Evolutionary conservation across 1,140 invertebrate species (phyloP).

Genomic region (Heliothis subflexa): DNA sequence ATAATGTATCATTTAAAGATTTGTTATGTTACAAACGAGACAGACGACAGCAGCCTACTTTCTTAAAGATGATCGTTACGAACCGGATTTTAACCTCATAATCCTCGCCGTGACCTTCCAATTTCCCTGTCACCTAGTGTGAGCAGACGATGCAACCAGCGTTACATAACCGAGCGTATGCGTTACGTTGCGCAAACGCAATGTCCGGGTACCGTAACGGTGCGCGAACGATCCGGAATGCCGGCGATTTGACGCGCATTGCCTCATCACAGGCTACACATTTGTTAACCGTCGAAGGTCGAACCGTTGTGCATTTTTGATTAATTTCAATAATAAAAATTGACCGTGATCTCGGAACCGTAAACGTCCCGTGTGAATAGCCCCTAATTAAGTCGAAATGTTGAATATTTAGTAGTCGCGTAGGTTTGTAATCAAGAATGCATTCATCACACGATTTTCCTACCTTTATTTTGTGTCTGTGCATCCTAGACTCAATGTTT

Average conservation of each 20-base stretch:
- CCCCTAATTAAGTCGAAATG: background rate
- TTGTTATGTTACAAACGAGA: background rate
- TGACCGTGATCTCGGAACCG: conserved; percentile 29
- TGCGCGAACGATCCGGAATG: conserved; percentile 76
- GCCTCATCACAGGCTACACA: conserved; percentile 58
- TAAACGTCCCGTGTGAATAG: conserved; percentile 24
- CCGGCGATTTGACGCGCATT: conserved; percentile 71
- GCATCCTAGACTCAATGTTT: no score
- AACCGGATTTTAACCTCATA: conserved; percentile 33
- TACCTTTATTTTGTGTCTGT: background rate
- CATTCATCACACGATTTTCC: conserved; percentile 4
- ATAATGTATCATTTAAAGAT: background rate
- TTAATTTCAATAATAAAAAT: conserved; percentile 39
- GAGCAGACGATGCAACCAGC: conserved; percentile 53
- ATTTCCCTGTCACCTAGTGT: conserved; percentile 57
- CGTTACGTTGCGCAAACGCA: conserved; percentile 75
- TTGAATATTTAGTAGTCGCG: background rate
- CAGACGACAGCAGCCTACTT: background rate
- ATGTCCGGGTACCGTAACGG: conserved; percentile 80
- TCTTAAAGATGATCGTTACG: background rate
- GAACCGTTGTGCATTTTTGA: conserved; percentile 41
- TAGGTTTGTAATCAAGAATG: conserved; percentile 2
- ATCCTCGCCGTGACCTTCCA: conserved; percentile 41
- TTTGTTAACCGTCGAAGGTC: conserved; percentile 45
- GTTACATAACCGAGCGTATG: conserved; percentile 78